Evolutionary conservation across 2,113 vertebrate genomes (phyloP), one percentile per base, ranked within the genome.

Genomic region (Cyprinodon brontotheroides): DNA sequence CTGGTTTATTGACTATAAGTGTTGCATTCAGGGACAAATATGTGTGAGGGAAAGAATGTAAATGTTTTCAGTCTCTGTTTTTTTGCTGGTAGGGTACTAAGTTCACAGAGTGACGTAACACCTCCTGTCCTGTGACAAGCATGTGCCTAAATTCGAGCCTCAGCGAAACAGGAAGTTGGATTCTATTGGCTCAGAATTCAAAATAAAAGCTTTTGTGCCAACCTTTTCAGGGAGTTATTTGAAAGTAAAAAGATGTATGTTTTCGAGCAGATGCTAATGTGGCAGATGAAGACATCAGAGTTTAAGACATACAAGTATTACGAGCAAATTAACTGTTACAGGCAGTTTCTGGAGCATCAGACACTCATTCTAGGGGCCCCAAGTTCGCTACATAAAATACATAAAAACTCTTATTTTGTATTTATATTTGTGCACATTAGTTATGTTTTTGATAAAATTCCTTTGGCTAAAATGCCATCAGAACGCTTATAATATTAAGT

Each of bases 131-230:
- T 7, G 73, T 81, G 81, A 81, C 0, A 41, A 10, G 14, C 78
- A 74, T 60, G 38, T 62, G 77, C 57, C 29, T 61, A n/a, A 14
- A 57, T 1, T 38, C 3, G 37, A 20, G 63, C 14, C 20, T 17
- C 48, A 4, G 50, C 9, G 4, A 22, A 37, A 50, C 59, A 29
- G 20, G 65, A 79, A 50, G 70, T 47, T 61, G 0, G 62, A 29
- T 13, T 43, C 73, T 11, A 38, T 36, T 0, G 14, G n/a, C 20
- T 11, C 29, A 1, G 20, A 43, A 17, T 85, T 79, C 78, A 86
- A 75, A 86, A 85, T 85, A 81, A 81, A 85, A 62, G 62, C 70
- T 80, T 20, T 74, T 60, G 1, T 4, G 6, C 14, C 50, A 57
- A 20, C 50, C n/a, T 57, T n/a, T 10, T 57, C 9, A 50, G 48